Conservation (phyloP, 2,888 invertebrate species). For the Chirona hameri region DNA sequence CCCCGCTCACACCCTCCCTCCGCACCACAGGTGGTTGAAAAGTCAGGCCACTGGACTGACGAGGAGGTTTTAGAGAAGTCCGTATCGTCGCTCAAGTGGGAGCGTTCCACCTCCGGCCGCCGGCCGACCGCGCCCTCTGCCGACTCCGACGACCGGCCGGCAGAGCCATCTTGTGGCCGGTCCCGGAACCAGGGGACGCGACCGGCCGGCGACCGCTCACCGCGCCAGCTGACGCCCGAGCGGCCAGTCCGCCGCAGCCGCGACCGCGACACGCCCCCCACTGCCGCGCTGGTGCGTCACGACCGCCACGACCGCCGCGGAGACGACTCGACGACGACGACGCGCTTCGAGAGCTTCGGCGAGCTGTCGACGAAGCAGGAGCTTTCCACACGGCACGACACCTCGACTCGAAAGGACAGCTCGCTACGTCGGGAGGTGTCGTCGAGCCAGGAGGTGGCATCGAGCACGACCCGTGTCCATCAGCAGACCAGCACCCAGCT, state of each 20-base stretch:
- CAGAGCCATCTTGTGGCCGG: not conserved
- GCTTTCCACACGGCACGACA: too few relatives aligned
- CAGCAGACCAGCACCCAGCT: constrained; percentile 51
- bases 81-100: not conserved
- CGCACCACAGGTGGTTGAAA: not conserved
- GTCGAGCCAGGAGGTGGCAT: constrained; percentile 52
- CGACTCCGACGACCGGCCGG: not conserved
- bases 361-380: too few relatives aligned
- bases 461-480: constrained; percentile 65
- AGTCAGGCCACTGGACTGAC: not conserved
- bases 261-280: not conserved
- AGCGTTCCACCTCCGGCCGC: not conserved
- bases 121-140: not conserved
- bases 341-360: not conserved
- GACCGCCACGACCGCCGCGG: not conserved
- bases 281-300: not conserved
- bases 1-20: not conserved
- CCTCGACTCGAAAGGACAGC: too few relatives aligned
- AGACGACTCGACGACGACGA: not conserved
- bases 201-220: not conserved
- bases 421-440: too few relatives aligned
- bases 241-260: not conserved
- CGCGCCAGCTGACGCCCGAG: not conserved
- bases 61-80: not conserved
- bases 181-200: not conserved